Percentiles rank a stretch among this genome's conserved stretches.
These are phyloP conservation scores for Eptesicus fuscus DNA, from an alignment of 2,113 vertebrate species.

Conservation along the genomic window DNA sequence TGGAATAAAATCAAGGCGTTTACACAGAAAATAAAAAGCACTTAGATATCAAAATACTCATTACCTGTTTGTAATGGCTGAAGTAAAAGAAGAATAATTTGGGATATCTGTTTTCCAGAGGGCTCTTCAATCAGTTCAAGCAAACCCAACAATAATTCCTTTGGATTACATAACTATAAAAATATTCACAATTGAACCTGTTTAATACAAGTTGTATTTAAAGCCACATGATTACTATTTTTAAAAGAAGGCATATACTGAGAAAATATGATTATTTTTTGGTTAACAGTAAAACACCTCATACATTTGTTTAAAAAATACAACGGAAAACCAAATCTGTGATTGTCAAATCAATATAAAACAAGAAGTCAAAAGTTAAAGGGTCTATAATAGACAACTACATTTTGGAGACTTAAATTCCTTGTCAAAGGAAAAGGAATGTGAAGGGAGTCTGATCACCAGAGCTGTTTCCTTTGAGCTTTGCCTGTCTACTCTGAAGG, in stretches of 20 bases:
- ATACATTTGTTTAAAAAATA: background rate
- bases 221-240: conserved; percentile 69
- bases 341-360: background rate
- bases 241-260: conserved; percentile 37
- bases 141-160: conserved; percentile 95
- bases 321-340: background rate
- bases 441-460: background rate
- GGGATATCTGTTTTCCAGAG: conserved; percentile 84
- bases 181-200: conserved; percentile 76
- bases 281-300: conserved; percentile 18
- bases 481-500: background rate
- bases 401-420: background rate
- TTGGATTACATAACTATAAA: conserved; percentile 92
- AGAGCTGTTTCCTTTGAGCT: background rate
- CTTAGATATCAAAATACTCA: conserved; percentile 27
- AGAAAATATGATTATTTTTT: conserved; percentile 56
- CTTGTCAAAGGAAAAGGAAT: background rate
- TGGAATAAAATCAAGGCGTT: background rate
- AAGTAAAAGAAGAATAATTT: conserved; percentile 88
- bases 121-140: conserved; percentile 95
- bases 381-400: background rate
- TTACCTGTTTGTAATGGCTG: conserved; percentile 93
- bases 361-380: conserved; percentile 1
- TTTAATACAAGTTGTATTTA: conserved; percentile 70
- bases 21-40: conserved; percentile 32